These are phyloP conservation scores for Hystrix brachyura DNA, from an alignment of 2,113 vertebrate genomes.

Conservation along the genomic window DNA sequence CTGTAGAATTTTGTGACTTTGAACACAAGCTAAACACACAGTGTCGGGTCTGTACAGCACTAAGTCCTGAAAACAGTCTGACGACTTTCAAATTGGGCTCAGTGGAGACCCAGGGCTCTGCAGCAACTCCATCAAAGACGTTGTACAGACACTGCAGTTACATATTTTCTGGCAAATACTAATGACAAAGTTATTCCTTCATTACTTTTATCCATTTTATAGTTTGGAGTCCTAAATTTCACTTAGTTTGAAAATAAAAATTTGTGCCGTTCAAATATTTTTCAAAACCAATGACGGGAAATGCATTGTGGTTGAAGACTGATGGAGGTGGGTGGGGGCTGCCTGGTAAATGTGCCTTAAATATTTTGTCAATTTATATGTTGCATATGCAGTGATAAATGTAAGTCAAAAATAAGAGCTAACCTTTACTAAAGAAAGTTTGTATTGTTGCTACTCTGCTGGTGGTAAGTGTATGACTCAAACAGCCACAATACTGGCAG, in stretches of 20 bases:
- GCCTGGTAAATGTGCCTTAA: neutral
- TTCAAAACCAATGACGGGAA: neutral
- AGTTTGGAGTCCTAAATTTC: slow-evolving; percentile 37
- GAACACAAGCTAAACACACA: neutral
- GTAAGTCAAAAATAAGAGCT: slow-evolving; percentile 13
- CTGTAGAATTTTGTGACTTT: neutral
- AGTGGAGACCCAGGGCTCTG: neutral
- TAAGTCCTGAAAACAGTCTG: neutral
- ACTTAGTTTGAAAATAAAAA: slow-evolving; percentile 56
- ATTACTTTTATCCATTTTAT: slow-evolving; percentile 41
- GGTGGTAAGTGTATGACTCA: neutral
- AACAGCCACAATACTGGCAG: neutral
- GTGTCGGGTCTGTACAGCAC: neutral
- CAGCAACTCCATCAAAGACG: neutral
- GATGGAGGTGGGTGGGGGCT: neutral
- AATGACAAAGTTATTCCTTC: neutral
- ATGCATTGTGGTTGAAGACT: neutral
- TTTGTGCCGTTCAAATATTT: slow-evolving; percentile 12
- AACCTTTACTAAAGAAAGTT: slow-evolving; percentile 31
- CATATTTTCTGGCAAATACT: slow-evolving; percentile 40
- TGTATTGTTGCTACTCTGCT: neutral
- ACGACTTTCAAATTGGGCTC: slow-evolving; percentile 42
- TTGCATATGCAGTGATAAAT: neutral
- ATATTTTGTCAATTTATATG: slow-evolving; percentile 18
- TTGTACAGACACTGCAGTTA: slow-evolving; percentile 10